Evolutionary conservation across 1,140 invertebrate species (phyloP).

Genomic region (Eriocheir sinensis): DNA sequence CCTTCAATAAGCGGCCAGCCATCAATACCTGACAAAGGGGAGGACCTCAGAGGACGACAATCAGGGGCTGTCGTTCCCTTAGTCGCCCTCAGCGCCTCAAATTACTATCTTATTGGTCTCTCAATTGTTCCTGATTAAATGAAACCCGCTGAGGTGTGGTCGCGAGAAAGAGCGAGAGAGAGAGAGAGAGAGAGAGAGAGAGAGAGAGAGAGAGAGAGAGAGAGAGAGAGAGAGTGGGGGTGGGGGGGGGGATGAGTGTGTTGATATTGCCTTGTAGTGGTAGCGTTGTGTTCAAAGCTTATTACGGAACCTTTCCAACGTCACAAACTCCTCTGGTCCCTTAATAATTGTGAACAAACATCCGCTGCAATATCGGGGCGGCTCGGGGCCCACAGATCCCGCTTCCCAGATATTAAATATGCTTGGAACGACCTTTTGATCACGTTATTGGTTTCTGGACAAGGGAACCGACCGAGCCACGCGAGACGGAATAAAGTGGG

Average conservation of each 20-base stretch:
- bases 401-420: neutral
- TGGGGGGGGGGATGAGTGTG: neutral
- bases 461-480: neutral
- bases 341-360: neutral
- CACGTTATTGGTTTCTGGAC: neutral
- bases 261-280: neutral
- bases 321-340: neutral
- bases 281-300: neutral
- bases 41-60: neutral
- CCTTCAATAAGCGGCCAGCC: neutral
- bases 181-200: constrained; percentile 42
- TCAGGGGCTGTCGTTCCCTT: neutral
- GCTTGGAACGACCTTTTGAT: neutral
- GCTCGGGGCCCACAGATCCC: neutral
- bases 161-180: constrained; percentile 19
- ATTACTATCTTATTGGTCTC: constrained; percentile 26
- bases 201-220: constrained; percentile 47
- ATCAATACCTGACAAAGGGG: constrained; percentile 24
- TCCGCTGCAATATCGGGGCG: neutral
- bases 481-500: no score
- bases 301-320: neutral
- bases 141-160: constrained; percentile 29
- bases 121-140: constrained; percentile 34
- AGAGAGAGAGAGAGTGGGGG: constrained; percentile 42
- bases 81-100: neutral